Evolutionary conservation across 2,113 vertebrate genomes (phyloP).

Genomic region (Austrofundulus limnaeus): DNA sequence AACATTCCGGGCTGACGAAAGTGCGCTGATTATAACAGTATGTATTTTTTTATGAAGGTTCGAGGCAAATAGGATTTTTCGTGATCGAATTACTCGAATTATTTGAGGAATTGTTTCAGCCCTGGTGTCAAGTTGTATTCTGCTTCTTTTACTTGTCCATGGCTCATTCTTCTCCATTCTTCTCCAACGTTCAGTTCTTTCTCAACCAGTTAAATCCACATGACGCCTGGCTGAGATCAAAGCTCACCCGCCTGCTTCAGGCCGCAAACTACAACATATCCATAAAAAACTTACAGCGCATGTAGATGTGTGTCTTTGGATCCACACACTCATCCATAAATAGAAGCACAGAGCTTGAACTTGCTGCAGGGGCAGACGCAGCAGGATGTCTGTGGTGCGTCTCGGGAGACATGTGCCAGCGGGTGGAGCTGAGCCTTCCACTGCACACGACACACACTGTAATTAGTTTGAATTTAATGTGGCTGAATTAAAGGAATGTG

Average conservation of each 20-base stretch:
- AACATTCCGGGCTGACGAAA: too few relatives aligned
- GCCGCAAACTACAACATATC: conserved; percentile 39
- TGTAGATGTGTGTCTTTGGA: conserved; percentile 27
- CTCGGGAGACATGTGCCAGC: conserved; percentile 45
- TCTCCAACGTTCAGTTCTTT: conserved; percentile 62
- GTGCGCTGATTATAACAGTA: too few relatives aligned
- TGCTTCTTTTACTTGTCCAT: conserved; percentile 12
- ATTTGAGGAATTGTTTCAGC: too few relatives aligned
- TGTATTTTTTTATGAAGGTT: too few relatives aligned
- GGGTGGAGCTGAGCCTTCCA: conserved; percentile 58
- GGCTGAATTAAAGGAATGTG: conserved; percentile 60
- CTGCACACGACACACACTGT: conserved; percentile 37
- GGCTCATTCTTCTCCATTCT: conserved; percentile 22
- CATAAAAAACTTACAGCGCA: conserved; percentile 34
- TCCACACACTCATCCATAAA: conserved; percentile 17
- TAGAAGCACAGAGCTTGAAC: conserved; percentile 10
- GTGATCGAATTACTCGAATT: too few relatives aligned
- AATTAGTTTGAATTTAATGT: conserved; percentile 63
- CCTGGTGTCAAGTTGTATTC: background rate
- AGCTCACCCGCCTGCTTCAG: conserved; percentile 34
- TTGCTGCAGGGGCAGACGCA: conserved; percentile 45
- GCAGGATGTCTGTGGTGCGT: conserved; percentile 56
- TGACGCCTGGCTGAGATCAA: conserved; percentile 68
- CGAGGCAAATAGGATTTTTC: too few relatives aligned
- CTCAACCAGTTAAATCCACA: conserved; percentile 70